Conservation (phyloP, 2,888 invertebrate species). For the Plemyria rubiginata region DNA sequence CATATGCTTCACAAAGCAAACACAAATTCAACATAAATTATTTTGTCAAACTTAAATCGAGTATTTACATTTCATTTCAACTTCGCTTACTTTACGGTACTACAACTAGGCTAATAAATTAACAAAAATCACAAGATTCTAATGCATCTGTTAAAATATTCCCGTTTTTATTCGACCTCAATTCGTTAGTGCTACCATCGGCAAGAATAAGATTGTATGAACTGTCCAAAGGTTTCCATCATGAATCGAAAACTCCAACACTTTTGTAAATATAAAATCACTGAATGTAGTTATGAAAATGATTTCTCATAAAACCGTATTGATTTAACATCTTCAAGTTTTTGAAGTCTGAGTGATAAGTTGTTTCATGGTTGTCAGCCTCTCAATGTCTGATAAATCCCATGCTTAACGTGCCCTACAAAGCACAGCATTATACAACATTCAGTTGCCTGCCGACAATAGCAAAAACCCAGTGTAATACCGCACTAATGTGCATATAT, state of each 20-base stretch:
- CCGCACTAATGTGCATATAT: conserved; percentile 25
- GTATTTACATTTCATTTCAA: conserved; percentile 69
- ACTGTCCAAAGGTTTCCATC: too few relatives aligned
- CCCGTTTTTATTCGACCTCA: conserved; percentile 24
- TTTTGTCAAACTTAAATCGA: conserved; percentile 55
- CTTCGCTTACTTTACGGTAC: conserved; percentile 41
- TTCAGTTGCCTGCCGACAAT: conserved; percentile 7
- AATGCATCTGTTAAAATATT: conserved; percentile 39
- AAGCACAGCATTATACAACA: not conserved
- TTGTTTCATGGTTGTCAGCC: too few relatives aligned
- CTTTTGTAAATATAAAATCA: too few relatives aligned
- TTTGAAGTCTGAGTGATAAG: too few relatives aligned
- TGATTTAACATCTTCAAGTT: too few relatives aligned
- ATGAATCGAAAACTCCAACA: too few relatives aligned
- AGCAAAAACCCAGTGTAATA: conserved; percentile 21
- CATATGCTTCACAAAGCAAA: conserved; percentile 41
- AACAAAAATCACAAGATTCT: conserved; percentile 40
- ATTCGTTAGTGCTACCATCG: not conserved
- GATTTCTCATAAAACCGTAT: too few relatives aligned
- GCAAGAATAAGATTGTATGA: too few relatives aligned
- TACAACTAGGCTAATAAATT: conserved; percentile 31
- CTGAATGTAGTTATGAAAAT: too few relatives aligned
- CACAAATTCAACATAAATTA: conserved; percentile 73
- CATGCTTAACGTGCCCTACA: not conserved
- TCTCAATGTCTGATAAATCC: too few relatives aligned